Base-by-base conservation (phyloP, 2,113 vertebrate species). In the Hiodon tergisus region DNA sequence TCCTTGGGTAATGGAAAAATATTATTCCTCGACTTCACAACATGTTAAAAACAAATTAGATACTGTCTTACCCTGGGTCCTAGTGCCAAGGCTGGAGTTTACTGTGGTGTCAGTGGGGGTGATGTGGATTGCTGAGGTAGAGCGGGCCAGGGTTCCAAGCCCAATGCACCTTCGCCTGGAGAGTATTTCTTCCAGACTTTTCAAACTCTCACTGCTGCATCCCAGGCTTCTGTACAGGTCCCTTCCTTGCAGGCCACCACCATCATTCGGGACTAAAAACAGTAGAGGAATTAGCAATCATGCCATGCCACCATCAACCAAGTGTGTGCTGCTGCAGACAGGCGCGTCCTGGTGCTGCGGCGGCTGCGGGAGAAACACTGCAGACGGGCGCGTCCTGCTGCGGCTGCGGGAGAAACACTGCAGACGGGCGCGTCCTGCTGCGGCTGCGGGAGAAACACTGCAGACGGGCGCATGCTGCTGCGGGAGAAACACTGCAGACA, bases 171-270 rank as follows among this genome's bases (percentile, higher is more conserved):
- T 81, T 66, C 81, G 81, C 57, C 86, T 90, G 67, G 46, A 52
- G 10, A n/a, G 70, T 13, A 16, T 69, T 47, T 90, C 88, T 2
- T 91, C 79, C 0, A 89, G 83, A 66, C 87, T 85, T 0, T 94
- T 93, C 48, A 85, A 67, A 4, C 81, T 83, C 75, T 96, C 94
- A n/a, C 71, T 91, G 83, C 90, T 90, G 81, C 88, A 86, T 76
- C 88, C 85, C 67, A 86, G 81, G 0, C 86, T 89, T 2, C 85
- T 86, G 82, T 88, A 92, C 76, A 83, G 79, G 3, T 89, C 89
- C 67, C 90, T 91, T 70, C 83, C 81, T 77, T 85, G 90, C 60
- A 70, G 78, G 2, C 59, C 57, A 53, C 91, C 70, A 55, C 92
- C 73, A 63, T 89, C 85, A 0, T 65, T 67, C 71, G 82, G 47